Evolutionary conservation across 2,113 vertebrate species (phyloP).

Genomic region (Leptobrachium leishanense): DNA sequence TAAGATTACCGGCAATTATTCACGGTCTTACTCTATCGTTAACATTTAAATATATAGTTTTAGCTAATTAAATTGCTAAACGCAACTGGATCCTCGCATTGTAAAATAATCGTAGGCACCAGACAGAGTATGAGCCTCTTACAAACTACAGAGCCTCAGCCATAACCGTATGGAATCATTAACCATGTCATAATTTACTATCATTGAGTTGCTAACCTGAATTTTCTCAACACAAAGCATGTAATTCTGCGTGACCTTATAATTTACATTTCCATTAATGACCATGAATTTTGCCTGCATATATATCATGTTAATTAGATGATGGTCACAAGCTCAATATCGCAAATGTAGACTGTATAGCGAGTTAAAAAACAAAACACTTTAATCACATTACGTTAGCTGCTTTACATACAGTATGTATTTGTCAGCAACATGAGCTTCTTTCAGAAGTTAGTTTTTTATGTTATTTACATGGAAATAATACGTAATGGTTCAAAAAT

Average conservation of each 20-base stretch:
- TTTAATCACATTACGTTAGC: conserved; percentile 12
- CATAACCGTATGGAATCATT: conserved; percentile 30
- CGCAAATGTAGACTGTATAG: conserved; percentile 2
- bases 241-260: conserved; percentile 44
- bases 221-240: conserved; percentile 44
- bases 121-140: neutral
- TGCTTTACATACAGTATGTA: neutral
- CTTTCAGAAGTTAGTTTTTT: neutral
- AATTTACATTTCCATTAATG: conserved; percentile 48
- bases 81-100: neutral
- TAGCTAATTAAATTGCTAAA: neutral
- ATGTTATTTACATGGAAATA: neutral
- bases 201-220: conserved; percentile 44
- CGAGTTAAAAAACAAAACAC: neutral
- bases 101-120: neutral
- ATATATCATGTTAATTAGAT: conserved; percentile 46
- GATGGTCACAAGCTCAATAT: conserved; percentile 12
- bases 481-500: too few species aligned
- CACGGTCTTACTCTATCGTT: neutral
- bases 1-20: neutral
- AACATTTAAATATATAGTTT: neutral
- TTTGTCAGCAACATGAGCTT: conserved; percentile 3
- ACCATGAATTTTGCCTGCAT: conserved; percentile 42
- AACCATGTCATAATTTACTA: conserved; percentile 39
- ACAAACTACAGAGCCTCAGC: conserved; percentile 3